Conservation (phyloP, 2,888 invertebrate genomes). For the Seira ritae region DNA sequence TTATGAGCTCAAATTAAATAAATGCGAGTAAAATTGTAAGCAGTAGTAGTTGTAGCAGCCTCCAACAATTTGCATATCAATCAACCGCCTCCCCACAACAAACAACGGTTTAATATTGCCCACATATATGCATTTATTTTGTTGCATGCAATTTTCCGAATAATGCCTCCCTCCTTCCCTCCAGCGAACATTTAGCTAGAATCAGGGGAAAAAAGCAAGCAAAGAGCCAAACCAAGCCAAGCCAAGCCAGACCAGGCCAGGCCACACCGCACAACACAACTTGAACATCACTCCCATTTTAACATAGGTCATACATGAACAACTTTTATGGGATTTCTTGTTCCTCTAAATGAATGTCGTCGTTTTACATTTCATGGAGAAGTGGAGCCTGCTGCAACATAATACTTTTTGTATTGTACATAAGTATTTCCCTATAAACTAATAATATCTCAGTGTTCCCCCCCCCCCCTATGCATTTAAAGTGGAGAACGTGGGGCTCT, state of each 20-base stretch:
- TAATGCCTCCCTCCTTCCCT: background rate
- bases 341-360: too few relatives aligned
- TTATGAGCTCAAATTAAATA: slow-evolving; percentile 8
- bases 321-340: slow-evolving; percentile 11
- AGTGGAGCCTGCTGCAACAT: too few relatives aligned
- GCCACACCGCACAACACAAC: too few relatives aligned
- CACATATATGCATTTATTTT: background rate
- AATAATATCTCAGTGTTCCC: too few relatives aligned
- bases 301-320: slow-evolving; percentile 16
- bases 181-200: too few relatives aligned
- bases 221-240: background rate
- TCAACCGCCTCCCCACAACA: slow-evolving; percentile 21
- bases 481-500: too few relatives aligned
- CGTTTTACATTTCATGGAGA: too few relatives aligned
- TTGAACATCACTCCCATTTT: slow-evolving; percentile 11
- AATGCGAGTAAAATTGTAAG: background rate
- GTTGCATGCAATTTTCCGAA: background rate
- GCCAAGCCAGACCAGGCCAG: too few relatives aligned
- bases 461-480: too few relatives aligned
- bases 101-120: background rate
- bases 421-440: too few relatives aligned
- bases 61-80: slow-evolving; percentile 45
- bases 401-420: too few relatives aligned
- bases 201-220: too few relatives aligned
- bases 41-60: slow-evolving; percentile 3